Evolutionary conservation across 2,888 invertebrate genomes (phyloP), one percentile per base, ranked within the genome.

Genomic region (Mellilla xanthometata): DNA sequence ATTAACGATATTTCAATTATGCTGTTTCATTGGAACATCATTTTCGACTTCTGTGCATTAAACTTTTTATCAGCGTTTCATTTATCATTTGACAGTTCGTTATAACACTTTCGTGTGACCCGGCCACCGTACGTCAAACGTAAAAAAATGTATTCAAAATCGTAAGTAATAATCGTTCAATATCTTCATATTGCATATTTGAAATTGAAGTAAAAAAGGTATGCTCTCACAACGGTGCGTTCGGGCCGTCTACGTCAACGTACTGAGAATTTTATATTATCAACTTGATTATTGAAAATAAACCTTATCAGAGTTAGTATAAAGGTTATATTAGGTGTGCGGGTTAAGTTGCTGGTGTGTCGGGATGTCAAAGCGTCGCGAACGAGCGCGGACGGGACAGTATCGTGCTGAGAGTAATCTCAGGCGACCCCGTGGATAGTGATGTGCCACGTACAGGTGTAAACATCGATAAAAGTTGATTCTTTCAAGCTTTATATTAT

Each of bases 391-490:
- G 84, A 84, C 84, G 73, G 88, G 87, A 86, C 84, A 83, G 86
- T 87, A 84, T 88, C 89, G 86, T 89, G 89, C 89, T 89, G 89
- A 85, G 89, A 88, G 88, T 77, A 89, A 89, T 89, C 87, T 87
- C 67, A 74, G 75, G 65, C 80, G 76, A 84, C 80, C 82, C 76
- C 76, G 69, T 56, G 54, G 12, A 40, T 77, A 84, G 79, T 60
- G 83, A 64, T 75, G 86, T 52, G 35, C 3, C 22, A 40, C 10
- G 9, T 24, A 45, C 39, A 34, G 40, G 62, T 54, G 61, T 56
- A 65, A 60, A 54, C 65, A 61, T 70, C 68, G 70, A 74, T 67
- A 42, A 34, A 29, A 7, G 3, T 19, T 19, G 3, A 19, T 19
- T 6, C 4, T 5, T 19, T 15, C 15, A n/a, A n/a, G n/a, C n/a